Evolutionary conservation across 1,140 invertebrate genomes (phyloP).

Genomic region (Halyomorpha halys): DNA sequence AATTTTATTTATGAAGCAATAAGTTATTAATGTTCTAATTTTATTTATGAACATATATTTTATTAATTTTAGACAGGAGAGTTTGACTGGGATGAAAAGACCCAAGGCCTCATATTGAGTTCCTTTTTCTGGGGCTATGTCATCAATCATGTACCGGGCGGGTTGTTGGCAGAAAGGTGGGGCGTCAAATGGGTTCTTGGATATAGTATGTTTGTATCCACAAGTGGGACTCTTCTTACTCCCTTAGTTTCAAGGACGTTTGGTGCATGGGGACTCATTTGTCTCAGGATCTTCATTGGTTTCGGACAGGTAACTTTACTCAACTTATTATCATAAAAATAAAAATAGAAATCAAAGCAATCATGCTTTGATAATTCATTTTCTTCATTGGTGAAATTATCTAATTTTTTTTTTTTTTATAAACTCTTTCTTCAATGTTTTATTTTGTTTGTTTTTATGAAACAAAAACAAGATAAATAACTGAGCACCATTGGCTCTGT

Average conservation of each 20-base stretch:
- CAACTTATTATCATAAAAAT: no score
- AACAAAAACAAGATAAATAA: no score
- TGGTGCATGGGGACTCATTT: constrained; percentile 35
- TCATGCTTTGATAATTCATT: no score
- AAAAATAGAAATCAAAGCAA: no score
- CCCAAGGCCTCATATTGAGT: constrained; percentile 42
- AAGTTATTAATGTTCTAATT: no score
- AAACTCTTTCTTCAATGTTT: no score
- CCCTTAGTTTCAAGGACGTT: constrained; percentile 36
- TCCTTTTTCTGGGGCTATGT: constrained; percentile 51
- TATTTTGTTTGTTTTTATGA: no score
- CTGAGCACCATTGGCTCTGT: no score
- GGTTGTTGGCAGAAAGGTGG: constrained; percentile 42
- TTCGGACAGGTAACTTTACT: constrained; percentile 11
- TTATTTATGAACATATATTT: no score
- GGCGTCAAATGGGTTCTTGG: constrained; percentile 47
- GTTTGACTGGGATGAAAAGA: constrained; percentile 23
- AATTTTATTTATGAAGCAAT: no score
- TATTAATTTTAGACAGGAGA: constrained; percentile 39
- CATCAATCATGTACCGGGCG: constrained; percentile 47
- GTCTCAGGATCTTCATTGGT: constrained; percentile 41
- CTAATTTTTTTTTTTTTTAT: no score
- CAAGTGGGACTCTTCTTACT: constrained; percentile 40
- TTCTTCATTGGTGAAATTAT: no score
- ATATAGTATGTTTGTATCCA: constrained; percentile 37